A percentile compares a stretch with the other conserved stretches of the same genome.
These are phyloP conservation scores for Panulirus ornatus DNA, from an alignment of 1,140 invertebrate species.

Conservation along the genomic window DNA sequence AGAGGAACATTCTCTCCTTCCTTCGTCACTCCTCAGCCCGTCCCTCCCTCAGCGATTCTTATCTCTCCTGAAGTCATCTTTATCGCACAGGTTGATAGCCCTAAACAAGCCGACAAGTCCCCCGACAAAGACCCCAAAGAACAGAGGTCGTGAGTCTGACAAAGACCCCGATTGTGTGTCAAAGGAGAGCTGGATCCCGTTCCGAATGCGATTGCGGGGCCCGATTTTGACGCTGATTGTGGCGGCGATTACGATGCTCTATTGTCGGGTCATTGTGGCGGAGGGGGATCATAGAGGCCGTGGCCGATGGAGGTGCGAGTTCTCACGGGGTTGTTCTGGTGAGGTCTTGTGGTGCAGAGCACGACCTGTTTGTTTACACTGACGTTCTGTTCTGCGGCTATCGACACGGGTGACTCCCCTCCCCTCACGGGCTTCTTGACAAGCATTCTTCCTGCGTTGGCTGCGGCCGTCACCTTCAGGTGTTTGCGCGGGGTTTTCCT, in stretches of 20 bases:
- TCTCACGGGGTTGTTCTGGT: neutral
- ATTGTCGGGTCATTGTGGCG: neutral
- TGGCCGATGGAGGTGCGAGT: neutral
- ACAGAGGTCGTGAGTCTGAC: neutral
- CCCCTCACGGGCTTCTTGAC: neutral
- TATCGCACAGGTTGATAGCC: slow-evolving; percentile 15
- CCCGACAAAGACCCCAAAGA: slow-evolving; percentile 1
- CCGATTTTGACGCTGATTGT: slow-evolving; percentile 22
- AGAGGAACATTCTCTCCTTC: neutral
- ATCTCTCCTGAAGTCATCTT: slow-evolving; percentile 7
- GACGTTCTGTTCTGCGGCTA: neutral
- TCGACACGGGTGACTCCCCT: neutral
- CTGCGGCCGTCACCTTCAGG: too few relatives aligned
- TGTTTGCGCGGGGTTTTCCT: too few relatives aligned
- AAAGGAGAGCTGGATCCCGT: neutral
- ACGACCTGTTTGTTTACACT: neutral
- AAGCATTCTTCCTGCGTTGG: neutral
- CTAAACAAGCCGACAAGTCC: slow-evolving; percentile 6
- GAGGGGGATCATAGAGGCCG: neutral
- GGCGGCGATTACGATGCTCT: neutral
- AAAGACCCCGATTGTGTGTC: neutral
- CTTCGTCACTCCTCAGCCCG: neutral
- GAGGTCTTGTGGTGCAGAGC: neutral
- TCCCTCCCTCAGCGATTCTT: neutral
- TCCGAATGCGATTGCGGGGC: slow-evolving; percentile 7